phyloP scores from a whole-genome alignment of 1,140 invertebrate species.

The Aricia agestis region DNA sequence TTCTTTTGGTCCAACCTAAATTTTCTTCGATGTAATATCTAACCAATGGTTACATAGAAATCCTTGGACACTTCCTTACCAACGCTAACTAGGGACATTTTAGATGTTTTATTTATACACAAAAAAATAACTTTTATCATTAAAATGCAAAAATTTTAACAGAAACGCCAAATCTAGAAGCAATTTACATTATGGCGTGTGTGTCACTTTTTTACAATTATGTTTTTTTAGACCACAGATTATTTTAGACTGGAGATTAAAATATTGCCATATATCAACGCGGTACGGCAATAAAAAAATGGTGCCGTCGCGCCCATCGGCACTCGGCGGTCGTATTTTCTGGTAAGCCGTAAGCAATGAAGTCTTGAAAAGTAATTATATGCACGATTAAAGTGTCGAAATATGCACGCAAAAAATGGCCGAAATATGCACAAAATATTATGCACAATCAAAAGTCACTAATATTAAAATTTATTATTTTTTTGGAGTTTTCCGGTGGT shows the following conservation, averaged over 20 bases:
- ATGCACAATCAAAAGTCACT: no score
- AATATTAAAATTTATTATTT: no score
- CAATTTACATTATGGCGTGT: constrained; percentile 76
- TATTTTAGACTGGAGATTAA: constrained; percentile 8
- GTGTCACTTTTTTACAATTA: constrained; percentile 70
- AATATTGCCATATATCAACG: constrained; percentile 33
- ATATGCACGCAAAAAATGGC: no score
- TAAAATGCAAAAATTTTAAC: constrained; percentile 68
- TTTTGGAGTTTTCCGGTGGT: no score
- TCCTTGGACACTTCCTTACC: constrained; percentile 53
- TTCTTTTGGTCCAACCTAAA: constrained; percentile 66
- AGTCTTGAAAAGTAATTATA: no score
- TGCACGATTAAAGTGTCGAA: no score
- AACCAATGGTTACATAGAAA: constrained; percentile 31
- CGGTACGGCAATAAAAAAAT: not conserved
- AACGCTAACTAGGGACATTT: constrained; percentile 69
- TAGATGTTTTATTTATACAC: constrained; percentile 61
- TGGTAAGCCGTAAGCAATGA: no score
- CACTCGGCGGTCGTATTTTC: not conserved
- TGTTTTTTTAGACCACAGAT: constrained; percentile 59
- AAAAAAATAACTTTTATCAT: constrained; percentile 56
- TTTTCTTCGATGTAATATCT: constrained; percentile 41
- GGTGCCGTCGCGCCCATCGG: no score
- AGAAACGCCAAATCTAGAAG: constrained; percentile 73
- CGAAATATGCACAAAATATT: no score